Percentiles rank a stretch among this genome's conserved stretches.
These are phyloP conservation scores for Eupithecia vulgata DNA, from an alignment of 2,888 invertebrate genomes.

Conservation along the genomic window DNA sequence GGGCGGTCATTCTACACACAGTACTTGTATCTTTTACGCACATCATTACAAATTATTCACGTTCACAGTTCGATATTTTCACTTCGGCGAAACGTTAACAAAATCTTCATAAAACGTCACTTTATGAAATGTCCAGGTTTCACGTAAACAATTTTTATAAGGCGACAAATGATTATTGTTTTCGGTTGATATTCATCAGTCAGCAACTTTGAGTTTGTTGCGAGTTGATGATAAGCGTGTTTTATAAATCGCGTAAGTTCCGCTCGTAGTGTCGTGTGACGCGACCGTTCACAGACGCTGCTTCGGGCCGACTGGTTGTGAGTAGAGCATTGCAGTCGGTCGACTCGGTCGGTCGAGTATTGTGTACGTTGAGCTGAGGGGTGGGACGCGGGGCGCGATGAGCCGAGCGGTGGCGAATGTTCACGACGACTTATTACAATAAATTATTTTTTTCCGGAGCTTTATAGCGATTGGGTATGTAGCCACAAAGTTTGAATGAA, in stretches of 20 bases:
- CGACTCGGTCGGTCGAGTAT: constrained; percentile 76
- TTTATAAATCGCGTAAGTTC: constrained; percentile 73
- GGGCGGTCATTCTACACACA: constrained; percentile 65
- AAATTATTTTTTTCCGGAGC: constrained; percentile 80
- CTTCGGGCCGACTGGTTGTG: constrained; percentile 78
- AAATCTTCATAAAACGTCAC: constrained; percentile 65
- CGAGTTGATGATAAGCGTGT: constrained; percentile 75
- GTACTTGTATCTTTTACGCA: constrained; percentile 64
- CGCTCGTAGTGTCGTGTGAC: constrained; percentile 74
- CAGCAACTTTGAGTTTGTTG: constrained; percentile 55
- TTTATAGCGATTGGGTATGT: constrained; percentile 73
- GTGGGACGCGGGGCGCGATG: constrained; percentile 70
- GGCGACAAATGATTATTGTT: constrained; percentile 36
- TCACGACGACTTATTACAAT: constrained; percentile 83
- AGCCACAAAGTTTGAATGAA: constrained; percentile 74
- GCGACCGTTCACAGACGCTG: constrained; percentile 79
- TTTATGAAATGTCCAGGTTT: constrained; percentile 42
- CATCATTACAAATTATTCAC: constrained; percentile 57
- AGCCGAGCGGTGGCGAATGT: constrained; percentile 81
- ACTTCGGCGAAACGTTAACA: constrained; percentile 48
- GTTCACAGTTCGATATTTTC: constrained; percentile 39
- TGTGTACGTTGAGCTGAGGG: constrained; percentile 71
- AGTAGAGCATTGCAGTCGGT: constrained; percentile 76
- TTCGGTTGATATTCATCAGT: constrained; percentile 43
- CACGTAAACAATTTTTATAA: constrained; percentile 27